Conservation (phyloP, 1,140 invertebrate genomes). For the Lepidurus couesii region DNA sequence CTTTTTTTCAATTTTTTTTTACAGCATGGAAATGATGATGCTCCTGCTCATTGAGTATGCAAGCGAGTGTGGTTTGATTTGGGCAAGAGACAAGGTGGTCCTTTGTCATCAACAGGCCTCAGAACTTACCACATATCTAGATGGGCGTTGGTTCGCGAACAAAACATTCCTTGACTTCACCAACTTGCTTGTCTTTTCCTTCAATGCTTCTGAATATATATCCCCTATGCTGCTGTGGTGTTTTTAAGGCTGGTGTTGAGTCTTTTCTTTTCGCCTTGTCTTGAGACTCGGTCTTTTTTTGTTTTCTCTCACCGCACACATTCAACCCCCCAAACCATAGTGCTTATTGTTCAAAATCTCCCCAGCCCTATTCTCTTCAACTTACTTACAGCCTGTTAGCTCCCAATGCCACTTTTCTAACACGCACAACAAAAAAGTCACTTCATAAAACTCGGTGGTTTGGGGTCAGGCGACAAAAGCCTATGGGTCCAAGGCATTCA, state of each 20-base stretch:
- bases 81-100: background rate
- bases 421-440: background rate
- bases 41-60: background rate
- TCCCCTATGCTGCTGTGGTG: background rate
- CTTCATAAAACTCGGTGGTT: background rate
- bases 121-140: background rate
- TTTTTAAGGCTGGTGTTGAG: background rate
- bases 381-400: constrained; percentile 1
- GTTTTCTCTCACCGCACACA: background rate
- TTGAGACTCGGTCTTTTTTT: background rate
- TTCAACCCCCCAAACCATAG: background rate
- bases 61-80: constrained; percentile 8
- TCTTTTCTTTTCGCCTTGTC: background rate
- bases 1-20: too few species aligned
- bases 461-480: background rate
- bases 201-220: background rate
- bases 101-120: constrained; percentile 18
- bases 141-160: background rate
- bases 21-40: background rate
- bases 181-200: constrained; percentile 1
- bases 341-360: background rate
- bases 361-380: background rate
- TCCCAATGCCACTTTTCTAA: background rate
- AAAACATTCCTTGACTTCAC: background rate
- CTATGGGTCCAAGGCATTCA: background rate